Evolutionary conservation across 1,140 invertebrate species (phyloP), one percentile per base, ranked within the genome.

Genomic region (Hyposmocoma kahamanoa): DNA sequence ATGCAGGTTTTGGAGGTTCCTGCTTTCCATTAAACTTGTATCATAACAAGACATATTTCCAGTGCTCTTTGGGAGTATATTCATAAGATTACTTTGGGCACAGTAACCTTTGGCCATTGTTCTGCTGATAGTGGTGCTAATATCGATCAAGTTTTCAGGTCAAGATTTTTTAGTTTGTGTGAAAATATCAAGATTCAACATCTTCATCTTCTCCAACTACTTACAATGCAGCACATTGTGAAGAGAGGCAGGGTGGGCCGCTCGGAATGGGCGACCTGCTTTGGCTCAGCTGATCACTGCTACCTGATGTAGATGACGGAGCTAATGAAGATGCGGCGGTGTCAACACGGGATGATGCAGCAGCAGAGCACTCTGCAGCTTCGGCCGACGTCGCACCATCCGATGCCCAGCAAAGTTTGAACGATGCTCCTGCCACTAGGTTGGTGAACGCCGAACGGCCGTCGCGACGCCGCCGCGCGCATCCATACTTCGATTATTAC

Each of bases 61-160:
- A 50, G 61, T 67, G 51, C 51, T 56, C 61, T 66, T 53, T 63
- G 53, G 42, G 52, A 61, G 57, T 62, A 42, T 69, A 61, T 58
- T 49, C 55, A 53, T 70, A 61, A 52, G 48, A n/a, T n/a, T 57
- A 50, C 50, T 47, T 56, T 64, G 56, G 62, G 67, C 59, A 62
- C 56, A 59, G 60, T 56, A 58, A 56, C 58, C 58, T 47, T 53
- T 32, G 44, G 58, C 56, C 48, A 46, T 44, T 56, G 59, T 67
- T 53, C 63, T 62, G 45, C 64, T 65, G 67, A 67, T 59, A 56
- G 65, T 68, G 74, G 69, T 85, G 78, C 76, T 85, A 85, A 85
- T 85, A 62, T 79, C 63, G 62, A 83, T 85, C 82, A 69, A 85
- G 82, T 85, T 85, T 85, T 85, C 82, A 85, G 82, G 82, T 85